Evolutionary conservation across 2,113 vertebrate genomes (phyloP), one percentile per base, ranked within the genome.

Genomic region (Hemichromis elongatus): DNA sequence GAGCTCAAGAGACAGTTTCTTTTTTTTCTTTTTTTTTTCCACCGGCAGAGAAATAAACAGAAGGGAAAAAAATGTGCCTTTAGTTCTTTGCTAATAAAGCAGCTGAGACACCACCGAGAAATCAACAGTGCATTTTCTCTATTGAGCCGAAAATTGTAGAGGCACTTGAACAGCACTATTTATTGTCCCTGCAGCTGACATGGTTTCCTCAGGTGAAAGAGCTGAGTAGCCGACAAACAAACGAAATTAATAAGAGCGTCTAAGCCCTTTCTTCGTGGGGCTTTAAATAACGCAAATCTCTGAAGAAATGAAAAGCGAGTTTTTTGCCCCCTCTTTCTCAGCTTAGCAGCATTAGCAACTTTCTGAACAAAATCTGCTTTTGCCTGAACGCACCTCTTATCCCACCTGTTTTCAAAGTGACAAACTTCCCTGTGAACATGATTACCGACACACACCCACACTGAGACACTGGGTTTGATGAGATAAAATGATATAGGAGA

Each of bases 91-190:
- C 68, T 88, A 92, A 93, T 92, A 90, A 92, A 83, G 77, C 79
- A 84, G 82, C 81, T 18, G 68, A 82, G 82, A 81, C 83, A 80
- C 90, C 85, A 13, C 79, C n/a, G 91, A 90, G 91, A 89, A 89
- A 92, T 90, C 83, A 88, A 91, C 88, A 59, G 79, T 70, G 82
- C 81, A 63, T 91, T 92, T 90, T 53, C 83, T 86, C 79, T 50
- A 88, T 63, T 66, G 86, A 85, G 89, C 86, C 82, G 81, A 78
- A 91, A 87, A 87, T 55, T 79, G 83, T 54, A 7, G 79, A 59
- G 80, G 61, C 77, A 63, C 84, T 87, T 73, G 56, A 90, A 80
- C 73, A 13, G 63, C 84, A 52, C 86, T 75, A 82, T 90, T 92
- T 91, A 91, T 91, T 79, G 55, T 79, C 85, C 89, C 84, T 26